Evolutionary conservation across 2,888 invertebrate genomes (phyloP).

Genomic region (Elaeidobius kamerunicus): DNA sequence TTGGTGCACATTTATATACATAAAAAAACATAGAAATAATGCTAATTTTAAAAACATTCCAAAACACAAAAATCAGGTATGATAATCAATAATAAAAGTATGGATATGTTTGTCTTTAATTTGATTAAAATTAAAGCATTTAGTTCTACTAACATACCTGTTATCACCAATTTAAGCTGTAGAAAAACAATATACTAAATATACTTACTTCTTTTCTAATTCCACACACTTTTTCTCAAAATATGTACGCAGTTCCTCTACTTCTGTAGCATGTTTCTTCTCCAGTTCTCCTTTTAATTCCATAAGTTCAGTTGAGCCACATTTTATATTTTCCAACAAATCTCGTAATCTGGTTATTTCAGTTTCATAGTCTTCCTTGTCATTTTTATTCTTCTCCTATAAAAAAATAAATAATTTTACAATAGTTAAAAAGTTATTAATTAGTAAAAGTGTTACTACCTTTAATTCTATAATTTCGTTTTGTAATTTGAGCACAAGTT

Average conservation of each 20-base stretch:
- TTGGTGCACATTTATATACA: too few relatives aligned
- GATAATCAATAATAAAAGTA: too few relatives aligned
- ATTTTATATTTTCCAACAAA: constrained; percentile 55
- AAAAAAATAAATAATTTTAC: not conserved
- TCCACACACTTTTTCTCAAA: constrained; percentile 79
- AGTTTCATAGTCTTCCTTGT: constrained; percentile 55
- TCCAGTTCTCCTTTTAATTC: constrained; percentile 60
- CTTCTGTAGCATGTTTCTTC: constrained; percentile 66
- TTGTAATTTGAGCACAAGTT: constrained; percentile 21
- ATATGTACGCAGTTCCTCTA: constrained; percentile 75
- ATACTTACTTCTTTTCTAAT: constrained; percentile 69
- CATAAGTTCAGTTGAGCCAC: constrained; percentile 57
- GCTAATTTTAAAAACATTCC: too few relatives aligned
- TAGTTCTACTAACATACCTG: too few relatives aligned
- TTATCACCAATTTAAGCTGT: too few relatives aligned
- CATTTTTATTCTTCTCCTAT: constrained; percentile 43
- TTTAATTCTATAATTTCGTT: constrained; percentile 39
- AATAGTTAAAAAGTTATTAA: too few relatives aligned
- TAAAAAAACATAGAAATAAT: not conserved
- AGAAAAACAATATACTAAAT: too few relatives aligned
- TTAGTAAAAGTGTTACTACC: too few relatives aligned
- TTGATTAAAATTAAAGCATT: too few relatives aligned
- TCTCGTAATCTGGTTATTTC: constrained; percentile 57
- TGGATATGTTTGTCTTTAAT: too few relatives aligned
- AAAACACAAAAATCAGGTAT: too few relatives aligned